These are phyloP conservation scores for Ondatra zibethicus DNA, from an alignment of 2,113 vertebrate species.

Conservation along the genomic window DNA sequence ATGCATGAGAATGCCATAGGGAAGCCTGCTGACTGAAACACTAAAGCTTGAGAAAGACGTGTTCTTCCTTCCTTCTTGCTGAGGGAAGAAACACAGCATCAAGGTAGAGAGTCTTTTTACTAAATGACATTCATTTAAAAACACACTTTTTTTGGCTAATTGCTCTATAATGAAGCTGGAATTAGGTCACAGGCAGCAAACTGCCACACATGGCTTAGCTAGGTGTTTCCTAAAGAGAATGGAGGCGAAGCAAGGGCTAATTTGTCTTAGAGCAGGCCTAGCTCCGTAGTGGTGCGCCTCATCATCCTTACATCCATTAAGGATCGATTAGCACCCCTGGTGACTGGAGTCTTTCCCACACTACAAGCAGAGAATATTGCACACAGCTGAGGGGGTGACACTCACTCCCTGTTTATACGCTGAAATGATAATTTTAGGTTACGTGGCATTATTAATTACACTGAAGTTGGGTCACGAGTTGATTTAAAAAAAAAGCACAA, in stretches of 20 bases:
- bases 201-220: slow-evolving; percentile 79
- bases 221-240: slow-evolving; percentile 78
- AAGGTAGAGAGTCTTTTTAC: slow-evolving; percentile 73
- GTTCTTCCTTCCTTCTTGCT: slow-evolving; percentile 37
- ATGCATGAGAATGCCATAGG: neutral
- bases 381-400: neutral
- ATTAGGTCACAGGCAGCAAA: slow-evolving; percentile 83
- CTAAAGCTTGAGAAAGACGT: neutral
- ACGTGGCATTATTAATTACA: neutral
- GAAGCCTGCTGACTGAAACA: neutral
- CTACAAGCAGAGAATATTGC: neutral
- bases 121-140: slow-evolving; percentile 87
- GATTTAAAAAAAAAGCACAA: neutral
- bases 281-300: slow-evolving; percentile 75
- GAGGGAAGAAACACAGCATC: slow-evolving; percentile 59
- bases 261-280: slow-evolving; percentile 86
- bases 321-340: slow-evolving; percentile 82
- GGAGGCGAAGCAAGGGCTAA: slow-evolving; percentile 79
- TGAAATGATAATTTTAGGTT: neutral
- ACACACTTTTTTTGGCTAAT: slow-evolving; percentile 83
- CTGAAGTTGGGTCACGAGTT: neutral
- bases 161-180: slow-evolving; percentile 86
- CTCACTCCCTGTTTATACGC: neutral
- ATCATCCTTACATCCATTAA: slow-evolving; percentile 85
- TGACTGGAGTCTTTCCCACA: slow-evolving; percentile 72